Conservation (phyloP, 2,113 vertebrate genomes). For the Cyanoderma ruficeps region DNA sequence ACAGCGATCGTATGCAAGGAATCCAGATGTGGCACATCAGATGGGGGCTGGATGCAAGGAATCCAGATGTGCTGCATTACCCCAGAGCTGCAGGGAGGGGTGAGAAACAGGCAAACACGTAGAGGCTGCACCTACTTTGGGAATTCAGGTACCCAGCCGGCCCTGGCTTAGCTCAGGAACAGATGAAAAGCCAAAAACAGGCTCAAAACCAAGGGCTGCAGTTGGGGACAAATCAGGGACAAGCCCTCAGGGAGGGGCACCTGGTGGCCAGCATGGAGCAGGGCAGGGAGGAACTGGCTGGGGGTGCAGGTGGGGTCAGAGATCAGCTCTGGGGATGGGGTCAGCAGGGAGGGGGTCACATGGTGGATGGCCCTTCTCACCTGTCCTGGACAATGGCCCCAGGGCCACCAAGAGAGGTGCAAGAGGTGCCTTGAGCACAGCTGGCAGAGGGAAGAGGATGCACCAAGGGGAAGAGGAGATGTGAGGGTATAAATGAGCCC, state of each 20-base stretch:
- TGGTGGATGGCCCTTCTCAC: not conserved
- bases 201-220: not conserved
- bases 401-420: not conserved
- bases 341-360: not conserved
- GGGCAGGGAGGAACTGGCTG: not conserved
- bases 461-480: not conserved
- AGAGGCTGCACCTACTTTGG: not conserved
- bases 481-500: not conserved
- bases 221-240: not conserved
- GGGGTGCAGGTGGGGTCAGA: not conserved
- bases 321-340: not conserved
- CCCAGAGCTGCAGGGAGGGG: not conserved
- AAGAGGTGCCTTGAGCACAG: not conserved
- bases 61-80: constrained; percentile 3
- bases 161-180: not conserved
- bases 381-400: not conserved
- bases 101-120: not conserved
- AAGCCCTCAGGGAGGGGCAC: rapidly evolving
- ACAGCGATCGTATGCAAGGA: constrained; percentile 30
- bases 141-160: not conserved
- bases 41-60: not conserved
- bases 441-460: not conserved
- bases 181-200: not conserved
- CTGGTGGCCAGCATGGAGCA: rapidly evolving
- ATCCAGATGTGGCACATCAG: constrained; percentile 56